These are phyloP conservation scores for Danio jaintianensis DNA, from an alignment of 2,797 vertebrate genomes.

Conservation along the genomic window DNA sequence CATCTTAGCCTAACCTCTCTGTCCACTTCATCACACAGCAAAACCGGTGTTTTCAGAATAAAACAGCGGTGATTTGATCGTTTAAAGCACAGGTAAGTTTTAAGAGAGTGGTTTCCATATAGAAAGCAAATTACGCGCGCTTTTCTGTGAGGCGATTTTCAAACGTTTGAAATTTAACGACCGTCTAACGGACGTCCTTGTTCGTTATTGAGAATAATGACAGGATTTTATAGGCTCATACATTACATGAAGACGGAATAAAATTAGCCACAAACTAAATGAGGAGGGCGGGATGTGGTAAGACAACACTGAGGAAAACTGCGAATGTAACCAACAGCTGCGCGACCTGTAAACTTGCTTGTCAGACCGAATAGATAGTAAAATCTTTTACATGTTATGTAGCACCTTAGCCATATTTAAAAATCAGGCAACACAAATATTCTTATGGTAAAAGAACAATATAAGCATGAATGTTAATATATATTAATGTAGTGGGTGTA, in stretches of 20 bases:
- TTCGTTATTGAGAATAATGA: background rate
- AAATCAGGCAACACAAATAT: background rate
- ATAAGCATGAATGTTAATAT: too few species aligned
- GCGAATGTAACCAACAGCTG: conserved; percentile 72
- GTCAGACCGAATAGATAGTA: background rate
- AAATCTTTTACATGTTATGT: background rate
- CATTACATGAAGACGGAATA: conserved; percentile 59
- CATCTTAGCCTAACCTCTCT: background rate
- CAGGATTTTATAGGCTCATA: conserved; percentile 39
- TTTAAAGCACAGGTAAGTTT: conserved; percentile 2
- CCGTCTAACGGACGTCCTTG: background rate
- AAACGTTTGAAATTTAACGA: background rate
- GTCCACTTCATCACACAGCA: background rate
- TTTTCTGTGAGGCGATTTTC: conserved; percentile 14
- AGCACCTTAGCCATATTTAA: background rate
- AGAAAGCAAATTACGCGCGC: background rate
- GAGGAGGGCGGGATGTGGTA: conserved; percentile 71
- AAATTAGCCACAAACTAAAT: conserved; percentile 73
- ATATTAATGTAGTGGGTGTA: too few species aligned
- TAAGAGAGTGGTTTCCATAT: background rate
- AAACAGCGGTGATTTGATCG: background rate
- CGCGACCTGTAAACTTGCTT: background rate
- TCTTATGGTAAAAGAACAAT: background rate
- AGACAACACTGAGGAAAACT: conserved; percentile 79
- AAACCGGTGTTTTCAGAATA: background rate